A percentile compares a stretch with the other conserved stretches of the same genome.
These are phyloP conservation scores for Diaprepes abbreviatus DNA, from an alignment of 2,888 invertebrate genomes.

Conservation along the genomic window DNA sequence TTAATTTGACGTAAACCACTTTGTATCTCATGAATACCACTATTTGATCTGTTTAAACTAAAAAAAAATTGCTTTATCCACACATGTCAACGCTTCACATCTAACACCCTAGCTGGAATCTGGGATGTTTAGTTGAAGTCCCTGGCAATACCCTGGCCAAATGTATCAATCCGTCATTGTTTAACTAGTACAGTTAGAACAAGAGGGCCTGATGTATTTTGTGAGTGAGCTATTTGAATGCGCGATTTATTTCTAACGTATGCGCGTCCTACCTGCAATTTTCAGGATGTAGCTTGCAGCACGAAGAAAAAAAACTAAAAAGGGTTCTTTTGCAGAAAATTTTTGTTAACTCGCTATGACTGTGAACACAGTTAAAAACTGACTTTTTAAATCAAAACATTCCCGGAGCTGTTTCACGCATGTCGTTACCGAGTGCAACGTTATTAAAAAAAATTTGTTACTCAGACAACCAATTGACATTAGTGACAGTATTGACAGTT, in stretches of 20 bases:
- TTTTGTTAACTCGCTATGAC: too few relatives aligned
- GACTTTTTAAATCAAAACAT: too few relatives aligned
- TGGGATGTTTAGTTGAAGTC: background rate
- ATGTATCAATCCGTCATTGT: background rate
- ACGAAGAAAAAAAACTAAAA: too few relatives aligned
- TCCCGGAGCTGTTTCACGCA: too few relatives aligned
- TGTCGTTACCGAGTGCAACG: too few relatives aligned
- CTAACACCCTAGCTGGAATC: constrained; percentile 1
- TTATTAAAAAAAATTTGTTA: too few relatives aligned
- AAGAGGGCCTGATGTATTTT: background rate
- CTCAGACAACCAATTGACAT: too few relatives aligned
- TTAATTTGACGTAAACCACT: background rate
- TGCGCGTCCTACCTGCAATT: too few relatives aligned
- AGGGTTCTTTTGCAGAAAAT: too few relatives aligned
- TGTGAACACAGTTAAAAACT: too few relatives aligned
- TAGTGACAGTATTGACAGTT: background rate
- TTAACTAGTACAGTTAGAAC: background rate
- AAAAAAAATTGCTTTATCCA: constrained; percentile 1
- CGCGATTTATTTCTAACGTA: background rate
- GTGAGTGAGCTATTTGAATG: background rate
- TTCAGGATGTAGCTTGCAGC: too few relatives aligned
- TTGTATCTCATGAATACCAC: constrained; percentile 9
- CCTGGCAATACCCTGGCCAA: background rate
- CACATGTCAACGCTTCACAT: constrained; percentile 3
- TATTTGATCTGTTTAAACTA: background rate